These are phyloP conservation scores for Drosophila meridionalis DNA, from an alignment of 2,888 invertebrate species.

Conservation along the genomic window DNA sequence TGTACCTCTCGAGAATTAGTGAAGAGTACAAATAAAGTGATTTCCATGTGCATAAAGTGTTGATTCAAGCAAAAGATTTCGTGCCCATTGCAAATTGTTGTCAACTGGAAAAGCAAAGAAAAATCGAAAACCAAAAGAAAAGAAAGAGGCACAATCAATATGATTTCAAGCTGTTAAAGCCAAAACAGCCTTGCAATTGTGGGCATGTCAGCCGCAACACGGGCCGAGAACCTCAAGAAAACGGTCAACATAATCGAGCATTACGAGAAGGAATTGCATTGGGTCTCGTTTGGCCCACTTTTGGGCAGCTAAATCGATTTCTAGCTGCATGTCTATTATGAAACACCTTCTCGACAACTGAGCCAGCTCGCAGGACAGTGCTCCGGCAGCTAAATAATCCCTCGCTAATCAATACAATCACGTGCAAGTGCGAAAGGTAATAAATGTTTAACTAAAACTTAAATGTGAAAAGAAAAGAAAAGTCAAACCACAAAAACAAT, in stretches of 20 bases:
- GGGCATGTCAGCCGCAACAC: constrained; percentile 20
- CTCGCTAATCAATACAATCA: constrained; percentile 23
- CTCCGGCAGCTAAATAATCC: background rate
- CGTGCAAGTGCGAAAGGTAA: constrained; percentile 44
- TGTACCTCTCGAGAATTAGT: background rate
- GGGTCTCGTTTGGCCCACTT: constrained; percentile 47
- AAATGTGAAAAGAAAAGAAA: constrained; percentile 1
- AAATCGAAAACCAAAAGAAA: background rate
- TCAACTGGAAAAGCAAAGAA: constrained; percentile 1
- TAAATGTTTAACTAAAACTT: constrained; percentile 16
- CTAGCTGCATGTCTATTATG: constrained; percentile 63
- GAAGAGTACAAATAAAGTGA: constrained; percentile 13
- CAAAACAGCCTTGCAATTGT: constrained; percentile 32
- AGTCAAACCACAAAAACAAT: constrained; percentile 11
- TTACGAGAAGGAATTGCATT: constrained; percentile 49
- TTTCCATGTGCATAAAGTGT: constrained; percentile 5
- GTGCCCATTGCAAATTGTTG: constrained; percentile 4
- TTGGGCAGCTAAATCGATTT: constrained; percentile 64
- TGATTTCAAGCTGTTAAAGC: constrained; percentile 36
- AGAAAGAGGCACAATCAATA: constrained; percentile 44
- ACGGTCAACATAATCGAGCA: constrained; percentile 23
- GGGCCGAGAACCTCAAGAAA: constrained; percentile 22
- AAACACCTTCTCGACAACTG: constrained; percentile 61
- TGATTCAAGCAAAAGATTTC: constrained; percentile 3
- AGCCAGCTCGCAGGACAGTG: constrained; percentile 37